Evolutionary conservation across 2,797 vertebrate species (phyloP).

Genomic region (Staurois parvus): DNA sequence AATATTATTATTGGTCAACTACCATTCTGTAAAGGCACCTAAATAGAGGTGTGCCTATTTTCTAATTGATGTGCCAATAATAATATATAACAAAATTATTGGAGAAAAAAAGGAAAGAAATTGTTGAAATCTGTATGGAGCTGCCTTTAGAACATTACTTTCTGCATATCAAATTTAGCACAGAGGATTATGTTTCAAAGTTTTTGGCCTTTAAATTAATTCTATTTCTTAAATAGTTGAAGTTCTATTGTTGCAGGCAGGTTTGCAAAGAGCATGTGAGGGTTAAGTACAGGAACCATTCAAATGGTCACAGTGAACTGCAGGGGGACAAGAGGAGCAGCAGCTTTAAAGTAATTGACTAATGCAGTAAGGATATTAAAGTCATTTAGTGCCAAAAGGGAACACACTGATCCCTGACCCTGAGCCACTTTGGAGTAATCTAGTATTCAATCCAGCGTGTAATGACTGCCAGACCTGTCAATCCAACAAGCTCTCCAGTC

Average conservation of each 20-base stretch:
- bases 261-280: conserved; percentile 71
- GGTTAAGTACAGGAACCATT: conserved; percentile 86
- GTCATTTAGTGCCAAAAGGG: conserved; percentile 99
- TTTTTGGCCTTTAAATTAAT: conserved; percentile 40
- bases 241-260: conserved; percentile 25
- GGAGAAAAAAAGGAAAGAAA: no score
- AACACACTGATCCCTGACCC: conserved; percentile 99
- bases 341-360: conserved; percentile 99
- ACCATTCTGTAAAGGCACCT: no score
- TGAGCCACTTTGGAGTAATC: conserved; percentile 99
- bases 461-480: conserved; percentile 99
- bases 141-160: not conserved
- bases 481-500: conserved; percentile 92
- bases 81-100: no score
- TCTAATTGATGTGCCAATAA: no score
- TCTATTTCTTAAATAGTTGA: conserved; percentile 32
- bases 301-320: conserved; percentile 85
- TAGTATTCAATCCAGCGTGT: conserved; percentile 99
- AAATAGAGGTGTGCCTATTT: no score
- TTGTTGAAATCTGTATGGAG: not conserved
- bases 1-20: no score
- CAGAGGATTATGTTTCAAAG: conserved; percentile 7
- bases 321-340: conserved; percentile 81
- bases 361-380: conserved; percentile 99
- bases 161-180: conserved; percentile 8